These are phyloP conservation scores for Morpho achilles DNA, from an alignment of 2,888 invertebrate genomes.

Conservation along the genomic window DNA sequence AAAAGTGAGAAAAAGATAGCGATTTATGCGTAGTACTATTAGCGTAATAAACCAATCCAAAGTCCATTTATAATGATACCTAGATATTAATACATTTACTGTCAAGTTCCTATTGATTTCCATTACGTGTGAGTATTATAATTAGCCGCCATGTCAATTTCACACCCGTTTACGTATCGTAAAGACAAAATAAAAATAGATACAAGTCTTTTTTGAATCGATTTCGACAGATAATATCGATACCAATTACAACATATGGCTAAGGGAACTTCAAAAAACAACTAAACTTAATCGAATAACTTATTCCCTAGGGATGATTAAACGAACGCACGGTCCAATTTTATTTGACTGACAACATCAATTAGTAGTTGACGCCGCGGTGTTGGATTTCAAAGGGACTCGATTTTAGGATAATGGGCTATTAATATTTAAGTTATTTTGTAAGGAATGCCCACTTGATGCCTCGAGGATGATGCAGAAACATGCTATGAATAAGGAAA, in stretches of 20 bases:
- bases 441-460: neutral
- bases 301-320: constrained; percentile 59
- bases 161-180: no score
- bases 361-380: constrained; percentile 72
- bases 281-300: constrained; percentile 24
- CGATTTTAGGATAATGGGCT: constrained; percentile 53
- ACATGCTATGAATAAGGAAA: no score
- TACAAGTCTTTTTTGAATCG: constrained; percentile 7
- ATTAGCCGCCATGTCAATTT: neutral
- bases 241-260: constrained; percentile 13
- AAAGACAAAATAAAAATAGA: neutral
- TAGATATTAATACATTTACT: no score
- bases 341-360: constrained; percentile 76
- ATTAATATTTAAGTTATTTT: constrained; percentile 54
- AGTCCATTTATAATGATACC: no score
- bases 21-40: no score
- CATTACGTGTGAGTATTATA: neutral
- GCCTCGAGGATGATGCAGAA: no score
- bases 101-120: no score
- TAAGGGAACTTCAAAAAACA: constrained; percentile 11
- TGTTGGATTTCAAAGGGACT: constrained; percentile 68
- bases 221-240: constrained; percentile 5
- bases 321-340: constrained; percentile 44
- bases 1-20: no score
- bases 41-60: no score